phyloP scores from a whole-genome alignment of 2,888 invertebrate genomes.

The Cryptus armator region DNA sequence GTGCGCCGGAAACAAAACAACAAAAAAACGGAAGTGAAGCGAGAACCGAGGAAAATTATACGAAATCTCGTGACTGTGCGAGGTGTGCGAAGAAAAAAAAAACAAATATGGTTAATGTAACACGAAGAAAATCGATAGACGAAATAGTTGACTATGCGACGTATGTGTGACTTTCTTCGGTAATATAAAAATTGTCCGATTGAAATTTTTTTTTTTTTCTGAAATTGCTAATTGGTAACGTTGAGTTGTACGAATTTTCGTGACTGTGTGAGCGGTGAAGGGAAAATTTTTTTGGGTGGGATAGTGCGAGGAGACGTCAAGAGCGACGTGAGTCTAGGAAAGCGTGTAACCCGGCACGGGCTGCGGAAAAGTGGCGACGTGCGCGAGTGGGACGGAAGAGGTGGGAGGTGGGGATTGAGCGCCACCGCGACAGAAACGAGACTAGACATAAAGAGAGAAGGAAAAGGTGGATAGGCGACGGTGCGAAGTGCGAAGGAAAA shows the following conservation, averaged over 20 bases:
- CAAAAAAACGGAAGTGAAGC: neutral
- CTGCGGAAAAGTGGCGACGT: constrained; percentile 34
- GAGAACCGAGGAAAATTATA: neutral
- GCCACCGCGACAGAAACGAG: constrained; percentile 63
- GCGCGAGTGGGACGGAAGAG: constrained; percentile 20
- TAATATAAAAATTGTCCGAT: neutral
- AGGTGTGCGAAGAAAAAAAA: neutral
- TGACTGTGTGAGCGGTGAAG: neutral
- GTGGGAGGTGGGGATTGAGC: constrained; percentile 61
- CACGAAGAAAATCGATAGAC: neutral
- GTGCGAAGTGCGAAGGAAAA: constrained; percentile 56
- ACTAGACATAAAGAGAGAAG: constrained; percentile 67
- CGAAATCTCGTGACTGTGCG: constrained; percentile 1
- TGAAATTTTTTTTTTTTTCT: neutral
- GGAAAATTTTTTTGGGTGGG: neutral
- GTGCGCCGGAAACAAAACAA: constrained; percentile 8
- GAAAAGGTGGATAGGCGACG: constrained; percentile 63
- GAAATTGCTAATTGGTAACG: neutral
- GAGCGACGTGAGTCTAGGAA: constrained; percentile 36
- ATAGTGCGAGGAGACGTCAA: constrained; percentile 46
- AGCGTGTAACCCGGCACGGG: constrained; percentile 39
- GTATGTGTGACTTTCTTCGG: constrained; percentile 30
- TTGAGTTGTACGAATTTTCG: neutral
- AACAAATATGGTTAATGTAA: neutral
- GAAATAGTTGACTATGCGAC: constrained; percentile 27